Base-by-base conservation (phyloP, 2,797 vertebrate species). In the Acanthopagrus latus region DNA sequence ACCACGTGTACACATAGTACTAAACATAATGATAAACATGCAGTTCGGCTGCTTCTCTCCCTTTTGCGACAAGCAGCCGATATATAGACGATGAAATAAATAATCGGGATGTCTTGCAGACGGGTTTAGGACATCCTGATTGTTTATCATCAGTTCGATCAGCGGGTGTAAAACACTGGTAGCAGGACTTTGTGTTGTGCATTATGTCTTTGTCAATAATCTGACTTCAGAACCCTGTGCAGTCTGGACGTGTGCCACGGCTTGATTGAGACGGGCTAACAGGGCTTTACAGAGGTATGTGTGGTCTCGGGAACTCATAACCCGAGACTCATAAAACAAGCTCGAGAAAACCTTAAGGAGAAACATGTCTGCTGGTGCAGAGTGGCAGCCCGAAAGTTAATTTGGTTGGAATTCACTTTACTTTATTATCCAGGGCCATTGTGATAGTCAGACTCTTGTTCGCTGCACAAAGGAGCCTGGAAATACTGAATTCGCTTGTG, bases 241-340 rank as follows among this genome's bases (percentile, higher is more conserved):
- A 46, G 5, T 63, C 77, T 88, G 88, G 81, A 75, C 48, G 12
- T 52, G 70, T 48, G 76, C 86, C 78, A 67, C 59, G 41, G 76
- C 70, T 78, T 77, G 80, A 89, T 85, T 78, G 82, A 89, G 80
- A 88, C 55, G 20, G 80, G 75, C 82, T 86, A 73, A 69, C 78
- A 48, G 80, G 83, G 86, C 78, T 90, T 91, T 88, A 64, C 80
- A 59, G 82, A 87, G 83, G 83, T 88, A 89, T 86, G 88, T 90
- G 89, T 90, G 89, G 86, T 88, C 86, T 81, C 79, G 67, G 82
- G 76, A 90, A 89, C 79, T 90, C 84, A 89, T 85, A 91, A 92
- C 84, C 68, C 43, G 5, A 66, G 78, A 84, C 82, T 88, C 86
- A 89, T 78, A 82, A 89, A 88, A 83, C 60, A 71, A 85, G 78